phyloP scores from a whole-genome alignment of 64 coral and sea anemone species.

The Stylophora pistillata region DNA sequence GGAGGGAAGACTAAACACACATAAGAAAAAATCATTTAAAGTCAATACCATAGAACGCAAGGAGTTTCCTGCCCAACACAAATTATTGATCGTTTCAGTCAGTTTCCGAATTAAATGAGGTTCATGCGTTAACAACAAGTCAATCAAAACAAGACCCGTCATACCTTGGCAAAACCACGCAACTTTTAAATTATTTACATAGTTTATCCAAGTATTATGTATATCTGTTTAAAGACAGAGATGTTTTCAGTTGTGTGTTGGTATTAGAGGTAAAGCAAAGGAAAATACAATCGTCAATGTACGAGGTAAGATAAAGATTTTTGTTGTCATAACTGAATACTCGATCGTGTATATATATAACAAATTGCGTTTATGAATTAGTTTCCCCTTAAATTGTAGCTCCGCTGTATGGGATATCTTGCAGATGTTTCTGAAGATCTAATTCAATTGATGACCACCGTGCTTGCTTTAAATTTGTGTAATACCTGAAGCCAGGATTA shows the following conservation, averaged over 20 bases:
- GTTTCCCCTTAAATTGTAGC: too few relatives aligned
- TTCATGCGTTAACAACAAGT: not conserved
- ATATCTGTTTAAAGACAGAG: not conserved
- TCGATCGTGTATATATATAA: too few relatives aligned
- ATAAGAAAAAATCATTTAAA: not conserved
- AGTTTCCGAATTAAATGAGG: not conserved
- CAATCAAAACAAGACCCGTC: not conserved
- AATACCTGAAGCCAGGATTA: too few relatives aligned
- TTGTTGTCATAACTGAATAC: too few relatives aligned
- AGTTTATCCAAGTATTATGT: not conserved
- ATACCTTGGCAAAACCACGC: not conserved
- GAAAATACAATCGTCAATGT: too few relatives aligned
- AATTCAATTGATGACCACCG: too few relatives aligned
- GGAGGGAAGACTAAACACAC: not conserved
- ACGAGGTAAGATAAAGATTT: too few relatives aligned
- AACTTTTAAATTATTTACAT: conserved; percentile 31
- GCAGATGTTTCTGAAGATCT: too few relatives aligned
- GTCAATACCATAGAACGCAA: not conserved
- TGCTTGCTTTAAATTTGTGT: too few relatives aligned
- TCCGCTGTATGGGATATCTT: too few relatives aligned
- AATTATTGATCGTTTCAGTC: not conserved
- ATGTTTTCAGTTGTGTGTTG: not conserved
- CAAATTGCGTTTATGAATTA: too few relatives aligned
- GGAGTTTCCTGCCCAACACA: not conserved
- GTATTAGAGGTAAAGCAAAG: not conserved